Evolutionary conservation across 1,140 invertebrate genomes (phyloP).

Genomic region (Saccostrea glomerata): DNA sequence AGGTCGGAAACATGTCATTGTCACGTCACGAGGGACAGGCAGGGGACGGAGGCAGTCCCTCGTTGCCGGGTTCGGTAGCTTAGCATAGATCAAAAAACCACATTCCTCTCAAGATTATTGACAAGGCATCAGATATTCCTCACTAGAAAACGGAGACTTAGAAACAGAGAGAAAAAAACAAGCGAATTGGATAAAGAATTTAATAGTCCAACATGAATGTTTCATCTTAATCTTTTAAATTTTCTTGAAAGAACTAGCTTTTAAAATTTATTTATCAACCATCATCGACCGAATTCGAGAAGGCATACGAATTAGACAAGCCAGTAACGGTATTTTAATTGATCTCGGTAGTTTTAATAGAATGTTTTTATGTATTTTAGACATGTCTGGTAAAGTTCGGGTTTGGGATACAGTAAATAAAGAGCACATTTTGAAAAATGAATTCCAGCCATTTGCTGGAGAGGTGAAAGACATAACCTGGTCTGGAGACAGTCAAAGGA

Average conservation of each 20-base stretch:
- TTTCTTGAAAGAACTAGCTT: no score
- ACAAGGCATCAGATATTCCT: background rate
- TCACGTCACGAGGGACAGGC: background rate
- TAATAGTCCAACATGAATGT: no score
- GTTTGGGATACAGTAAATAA: slow-evolving; percentile 99
- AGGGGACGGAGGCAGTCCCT: background rate
- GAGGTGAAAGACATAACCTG: slow-evolving; percentile 98
- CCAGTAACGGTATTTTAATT: no score
- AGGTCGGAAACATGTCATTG: background rate
- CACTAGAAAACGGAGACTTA: background rate
- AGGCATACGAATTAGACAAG: no score
- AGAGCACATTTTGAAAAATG: slow-evolving; percentile 98
- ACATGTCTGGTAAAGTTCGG: slow-evolving; percentile 95
- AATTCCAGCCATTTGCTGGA: slow-evolving; percentile 97
- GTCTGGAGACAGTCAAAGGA: slow-evolving; percentile 96
- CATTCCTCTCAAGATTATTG: background rate
- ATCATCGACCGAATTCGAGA: no score
- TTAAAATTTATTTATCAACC: no score
- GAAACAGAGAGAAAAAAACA: background rate
- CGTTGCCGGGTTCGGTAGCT: background rate
- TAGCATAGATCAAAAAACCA: background rate
- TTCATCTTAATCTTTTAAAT: no score
- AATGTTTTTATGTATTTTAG: slow-evolving; percentile 80
- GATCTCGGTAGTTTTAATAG: no score
- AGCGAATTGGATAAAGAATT: background rate